Base-by-base conservation (phyloP, 2,888 invertebrate genomes). In the Callyntrura guangdongensis region DNA sequence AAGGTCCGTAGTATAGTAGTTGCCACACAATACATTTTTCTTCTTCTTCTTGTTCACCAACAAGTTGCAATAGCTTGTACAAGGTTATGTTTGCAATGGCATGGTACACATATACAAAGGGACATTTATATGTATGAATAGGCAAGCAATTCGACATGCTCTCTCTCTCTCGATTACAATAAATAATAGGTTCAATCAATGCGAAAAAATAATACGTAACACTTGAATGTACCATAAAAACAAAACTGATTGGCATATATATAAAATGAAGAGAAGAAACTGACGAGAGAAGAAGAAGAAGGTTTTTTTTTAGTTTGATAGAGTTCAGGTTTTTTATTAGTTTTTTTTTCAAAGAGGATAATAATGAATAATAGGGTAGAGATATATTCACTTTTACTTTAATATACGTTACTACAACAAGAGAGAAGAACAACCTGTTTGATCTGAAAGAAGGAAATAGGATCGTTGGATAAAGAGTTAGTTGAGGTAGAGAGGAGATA, bases 31-130 rank as follows among this genome's bases (percentile, higher is more conserved):
- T 67, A 17, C 25, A 67, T 47, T 77, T 64, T 61, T 45, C 59
- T 45, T 82, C 45, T 22, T 45, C 14, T 36, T 61, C 27, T 6
- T 25, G 27, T n/a, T 61, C 45, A 82, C 47, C 61, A 64, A 64
- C 82, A 82, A 82, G 82, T 82, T 82, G 64, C 61, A 45, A 45
- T 82, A 17, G 12, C 64, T 82, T 82, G 82, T 82, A 82, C 64
- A 82, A 82, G 82, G 82, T 82, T 82, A 82, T 82, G 82, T 82
- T 82, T 22, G 79, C 79, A 79, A 49, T 49, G 53, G 56, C 45
- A 82, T 11, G 61, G 61, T 61, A 69, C 22, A 6, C 6, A 56
- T 17, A 20, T 1, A 11, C 45, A 45, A n/a, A 64, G 8, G 14
- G 22, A 22, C 61, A 61, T 22, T 22, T 22, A 61, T 17, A 59